phyloP scores from a whole-genome alignment of 2,113 vertebrate species.

The Lampris incognitus region DNA sequence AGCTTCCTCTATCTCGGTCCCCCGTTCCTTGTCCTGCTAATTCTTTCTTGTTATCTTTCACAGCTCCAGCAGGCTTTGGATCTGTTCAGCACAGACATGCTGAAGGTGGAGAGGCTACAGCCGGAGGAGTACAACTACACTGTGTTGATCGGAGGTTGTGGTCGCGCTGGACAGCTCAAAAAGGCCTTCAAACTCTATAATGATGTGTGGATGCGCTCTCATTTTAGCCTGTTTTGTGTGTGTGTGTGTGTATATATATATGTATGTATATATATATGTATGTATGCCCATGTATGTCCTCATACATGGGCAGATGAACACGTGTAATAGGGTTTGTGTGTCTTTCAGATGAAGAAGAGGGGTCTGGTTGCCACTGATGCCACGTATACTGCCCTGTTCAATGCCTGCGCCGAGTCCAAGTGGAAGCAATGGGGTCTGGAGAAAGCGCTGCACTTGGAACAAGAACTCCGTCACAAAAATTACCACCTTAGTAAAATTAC shows the following conservation, averaged over 20 bases:
- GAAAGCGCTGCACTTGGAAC: constrained; percentile 85
- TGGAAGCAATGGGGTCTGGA: constrained; percentile 88
- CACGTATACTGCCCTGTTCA: constrained; percentile 95
- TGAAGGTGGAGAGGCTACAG: constrained; percentile 86
- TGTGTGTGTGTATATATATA: neutral
- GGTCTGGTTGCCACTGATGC: constrained; percentile 84
- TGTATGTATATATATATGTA: neutral
- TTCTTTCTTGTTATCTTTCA: neutral
- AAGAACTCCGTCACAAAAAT: constrained; percentile 86
- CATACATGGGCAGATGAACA: neutral
- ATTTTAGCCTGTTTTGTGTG: neutral
- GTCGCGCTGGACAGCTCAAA: constrained; percentile 89
- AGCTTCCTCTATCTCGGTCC: neutral
- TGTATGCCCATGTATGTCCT: neutral
- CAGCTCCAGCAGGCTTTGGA: constrained; percentile 91
- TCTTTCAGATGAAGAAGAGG: constrained; percentile 93
- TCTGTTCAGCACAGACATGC: constrained; percentile 91
- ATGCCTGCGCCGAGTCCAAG: constrained; percentile 89
- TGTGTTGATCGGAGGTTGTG: constrained; percentile 92
- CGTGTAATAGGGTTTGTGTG: constrained; percentile 10
- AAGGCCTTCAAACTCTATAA: constrained; percentile 94
- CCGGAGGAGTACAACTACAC: constrained; percentile 92
- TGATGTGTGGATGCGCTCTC: constrained; percentile 79
- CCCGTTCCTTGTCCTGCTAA: neutral
- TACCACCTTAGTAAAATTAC: constrained; percentile 85